Conservation (phyloP, 2,113 vertebrate genomes). For the Formicarius rufipectus region DNA sequence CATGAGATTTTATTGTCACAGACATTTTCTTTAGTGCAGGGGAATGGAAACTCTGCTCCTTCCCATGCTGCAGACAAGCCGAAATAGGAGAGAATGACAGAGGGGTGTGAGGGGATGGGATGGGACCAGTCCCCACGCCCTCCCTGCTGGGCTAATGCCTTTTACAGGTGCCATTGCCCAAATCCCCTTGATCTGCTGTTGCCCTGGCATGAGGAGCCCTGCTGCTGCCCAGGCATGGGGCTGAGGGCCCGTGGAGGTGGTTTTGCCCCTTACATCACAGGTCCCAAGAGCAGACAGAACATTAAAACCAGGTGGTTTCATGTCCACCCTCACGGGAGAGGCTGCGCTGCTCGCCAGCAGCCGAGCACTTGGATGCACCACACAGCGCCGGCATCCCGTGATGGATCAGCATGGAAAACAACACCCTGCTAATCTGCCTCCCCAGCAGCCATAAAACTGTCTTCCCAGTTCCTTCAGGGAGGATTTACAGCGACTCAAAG, state of each 20-base stretch:
- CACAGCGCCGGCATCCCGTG: background rate
- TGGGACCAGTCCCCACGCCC: background rate
- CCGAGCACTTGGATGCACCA: background rate
- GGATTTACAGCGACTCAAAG: conserved; percentile 31
- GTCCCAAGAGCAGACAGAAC: background rate
- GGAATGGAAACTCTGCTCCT: conserved; percentile 33
- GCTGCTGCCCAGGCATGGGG: fast-evolving
- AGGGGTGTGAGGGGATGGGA: background rate
- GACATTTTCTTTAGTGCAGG: background rate
- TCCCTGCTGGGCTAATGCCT: background rate
- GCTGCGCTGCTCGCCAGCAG: background rate
- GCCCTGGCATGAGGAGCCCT: fast-evolving
- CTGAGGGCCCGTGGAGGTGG: fast-evolving
- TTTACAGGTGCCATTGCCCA: conserved; percentile 29
- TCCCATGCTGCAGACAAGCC: background rate
- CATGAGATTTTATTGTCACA: background rate
- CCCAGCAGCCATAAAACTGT: conserved; percentile 39
- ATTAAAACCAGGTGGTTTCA: background rate
- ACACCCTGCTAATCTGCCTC: conserved; percentile 26
- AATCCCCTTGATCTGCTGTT: fast-evolving
- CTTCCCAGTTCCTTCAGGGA: background rate
- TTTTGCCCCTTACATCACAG: background rate
- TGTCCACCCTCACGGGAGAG: background rate
- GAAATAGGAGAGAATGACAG: background rate
- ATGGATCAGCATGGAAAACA: conserved; percentile 31